phyloP scores from a whole-genome alignment of 2,113 vertebrate species.

The Istiophorus platypterus region DNA sequence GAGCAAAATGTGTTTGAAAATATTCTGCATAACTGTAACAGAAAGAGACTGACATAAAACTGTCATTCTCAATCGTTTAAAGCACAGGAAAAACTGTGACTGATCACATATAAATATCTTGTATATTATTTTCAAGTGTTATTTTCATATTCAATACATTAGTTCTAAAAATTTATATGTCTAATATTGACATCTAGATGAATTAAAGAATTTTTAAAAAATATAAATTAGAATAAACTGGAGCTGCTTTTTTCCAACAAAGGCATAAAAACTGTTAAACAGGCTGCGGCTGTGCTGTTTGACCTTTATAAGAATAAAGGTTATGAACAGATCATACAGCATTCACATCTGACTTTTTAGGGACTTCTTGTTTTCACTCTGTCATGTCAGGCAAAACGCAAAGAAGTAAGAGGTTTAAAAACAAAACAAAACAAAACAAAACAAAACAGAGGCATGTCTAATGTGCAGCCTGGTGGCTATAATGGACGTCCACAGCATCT shows the following conservation, averaged over 20 bases:
- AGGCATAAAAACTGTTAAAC: not conserved
- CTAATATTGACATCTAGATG: conserved; percentile 4
- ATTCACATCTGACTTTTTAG: not conserved
- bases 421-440: not conserved
- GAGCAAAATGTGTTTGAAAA: not conserved
- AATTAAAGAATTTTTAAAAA: conserved; percentile 1
- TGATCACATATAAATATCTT: conserved; percentile 18
- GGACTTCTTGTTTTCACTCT: not conserved
- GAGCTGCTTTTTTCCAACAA: conserved; percentile 11
- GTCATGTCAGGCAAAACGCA: not conserved
- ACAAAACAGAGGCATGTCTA: not conserved
- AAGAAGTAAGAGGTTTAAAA: not conserved
- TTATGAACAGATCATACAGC: not conserved
- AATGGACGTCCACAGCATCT: not conserved
- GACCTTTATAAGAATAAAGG: not conserved
- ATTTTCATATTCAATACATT: conserved; percentile 29
- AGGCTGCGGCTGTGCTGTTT: not conserved
- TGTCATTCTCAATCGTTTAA: conserved; percentile 27
- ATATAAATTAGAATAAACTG: not conserved
- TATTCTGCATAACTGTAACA: conserved; percentile 6
- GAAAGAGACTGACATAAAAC: conserved; percentile 50
- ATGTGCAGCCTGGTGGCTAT: no score
- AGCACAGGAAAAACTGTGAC: not conserved
- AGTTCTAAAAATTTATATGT: not conserved
- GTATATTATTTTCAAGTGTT: not conserved